Percentiles rank a stretch among this genome's conserved stretches.
Conservation (phyloP, 1,140 invertebrate genomes). For the Drosophila serrata region DNA sequence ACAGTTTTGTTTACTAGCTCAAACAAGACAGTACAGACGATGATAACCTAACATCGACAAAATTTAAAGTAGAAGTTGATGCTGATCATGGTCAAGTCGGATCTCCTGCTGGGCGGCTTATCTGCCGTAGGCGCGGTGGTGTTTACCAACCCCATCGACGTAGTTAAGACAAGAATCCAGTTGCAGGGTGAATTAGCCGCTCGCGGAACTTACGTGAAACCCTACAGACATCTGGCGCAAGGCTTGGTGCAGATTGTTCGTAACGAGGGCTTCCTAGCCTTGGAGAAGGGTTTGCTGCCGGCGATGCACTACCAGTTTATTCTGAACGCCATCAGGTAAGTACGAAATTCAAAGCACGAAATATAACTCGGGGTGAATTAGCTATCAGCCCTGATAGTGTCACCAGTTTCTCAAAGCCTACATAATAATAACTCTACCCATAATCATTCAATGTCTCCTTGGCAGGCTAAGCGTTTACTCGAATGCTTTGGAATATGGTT, state of each 20-base stretch:
- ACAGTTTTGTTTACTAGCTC: constrained; percentile 3
- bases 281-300: constrained; percentile 96
- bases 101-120: constrained; percentile 85
- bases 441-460: too few relatives aligned
- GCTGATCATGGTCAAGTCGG: constrained; percentile 59
- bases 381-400: background rate
- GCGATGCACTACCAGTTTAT: constrained; percentile 89
- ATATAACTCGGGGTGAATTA: background rate
- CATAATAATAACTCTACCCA: too few relatives aligned
- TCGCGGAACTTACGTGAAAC: constrained; percentile 87
- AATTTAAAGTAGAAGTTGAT: background rate
- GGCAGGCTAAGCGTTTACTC: constrained; percentile 15
- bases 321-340: constrained; percentile 87
- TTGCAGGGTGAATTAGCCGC: constrained; percentile 94
- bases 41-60: constrained; percentile 11
- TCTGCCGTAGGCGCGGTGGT: constrained; percentile 87
- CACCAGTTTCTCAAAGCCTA: background rate
- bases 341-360: background rate
- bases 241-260: constrained; percentile 87
- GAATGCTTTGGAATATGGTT: constrained; percentile 22
- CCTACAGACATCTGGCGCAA: constrained; percentile 90
- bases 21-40: background rate
- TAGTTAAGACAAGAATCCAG: constrained; percentile 95
- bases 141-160: constrained; percentile 92
- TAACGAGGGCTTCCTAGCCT: constrained; percentile 88